phyloP scores from a whole-genome alignment of 2,888 invertebrate species.

The Scaptomyza flava region DNA sequence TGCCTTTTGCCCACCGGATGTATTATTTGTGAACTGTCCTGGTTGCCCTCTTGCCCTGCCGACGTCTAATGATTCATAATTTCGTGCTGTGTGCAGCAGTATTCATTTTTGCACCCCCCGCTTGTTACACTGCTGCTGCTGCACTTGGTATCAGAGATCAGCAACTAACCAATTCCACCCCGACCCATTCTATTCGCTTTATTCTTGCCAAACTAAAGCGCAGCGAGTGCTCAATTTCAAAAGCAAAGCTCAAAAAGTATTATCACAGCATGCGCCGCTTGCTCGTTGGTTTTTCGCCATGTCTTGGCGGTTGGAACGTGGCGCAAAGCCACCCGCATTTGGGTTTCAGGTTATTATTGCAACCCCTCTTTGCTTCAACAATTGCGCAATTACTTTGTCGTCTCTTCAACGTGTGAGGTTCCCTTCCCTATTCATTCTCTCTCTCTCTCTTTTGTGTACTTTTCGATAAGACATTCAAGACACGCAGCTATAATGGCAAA shows the following conservation, averaged over 20 bases:
- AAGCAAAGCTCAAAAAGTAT: constrained; percentile 74
- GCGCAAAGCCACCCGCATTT: constrained; percentile 65
- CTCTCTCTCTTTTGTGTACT: not conserved
- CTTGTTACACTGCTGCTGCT: constrained; percentile 8
- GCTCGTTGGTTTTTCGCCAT: constrained; percentile 3
- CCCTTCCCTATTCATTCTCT: not conserved
- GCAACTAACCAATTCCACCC: constrained; percentile 1
- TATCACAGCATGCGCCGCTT: constrained; percentile 72
- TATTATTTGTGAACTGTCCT: constrained; percentile 35
- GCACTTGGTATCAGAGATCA: constrained; percentile 49
- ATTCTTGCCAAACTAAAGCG: constrained; percentile 44
- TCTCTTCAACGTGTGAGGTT: constrained; percentile 67
- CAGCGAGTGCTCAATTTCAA: constrained; percentile 78
- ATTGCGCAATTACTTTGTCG: constrained; percentile 64
- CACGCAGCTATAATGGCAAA: constrained; percentile 41
- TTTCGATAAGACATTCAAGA: constrained; percentile 39
- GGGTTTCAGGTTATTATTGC: constrained; percentile 55
- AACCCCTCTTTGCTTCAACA: constrained; percentile 35
- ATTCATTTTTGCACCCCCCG: constrained; percentile 31
- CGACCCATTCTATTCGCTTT: not conserved
- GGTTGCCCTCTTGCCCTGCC: constrained; percentile 25
- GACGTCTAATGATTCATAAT: constrained; percentile 63
- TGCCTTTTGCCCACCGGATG: constrained; percentile 58
- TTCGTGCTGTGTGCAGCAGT: constrained; percentile 37
- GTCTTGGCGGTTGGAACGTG: constrained; percentile 26